Evolutionary conservation across 2,888 invertebrate genomes (phyloP).

Genomic region (Bunonema sp.): DNA sequence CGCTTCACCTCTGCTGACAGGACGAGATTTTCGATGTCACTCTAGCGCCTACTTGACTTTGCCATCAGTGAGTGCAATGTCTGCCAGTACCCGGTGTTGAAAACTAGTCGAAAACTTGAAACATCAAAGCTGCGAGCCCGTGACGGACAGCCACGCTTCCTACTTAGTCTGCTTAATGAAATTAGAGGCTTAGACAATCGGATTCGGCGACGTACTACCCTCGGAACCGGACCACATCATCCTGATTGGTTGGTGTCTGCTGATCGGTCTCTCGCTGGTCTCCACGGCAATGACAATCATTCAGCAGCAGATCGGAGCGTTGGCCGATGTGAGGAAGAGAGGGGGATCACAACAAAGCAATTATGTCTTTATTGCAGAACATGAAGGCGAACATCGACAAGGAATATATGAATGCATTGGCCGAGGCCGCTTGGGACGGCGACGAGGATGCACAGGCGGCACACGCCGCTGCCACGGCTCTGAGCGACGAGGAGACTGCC

Average conservation of each 20-base stretch:
- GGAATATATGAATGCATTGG: conserved; percentile 31
- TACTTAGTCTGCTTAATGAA: too few species aligned
- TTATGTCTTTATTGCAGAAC: conserved; percentile 12
- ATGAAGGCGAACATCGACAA: conserved; percentile 37
- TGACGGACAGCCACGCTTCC: too few species aligned
- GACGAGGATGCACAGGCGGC: conserved; percentile 18
- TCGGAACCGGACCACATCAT: conserved; percentile 29
- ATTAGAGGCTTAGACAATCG: too few species aligned
- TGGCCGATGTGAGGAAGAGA: conserved; percentile 16
- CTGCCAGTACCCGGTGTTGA: too few species aligned
- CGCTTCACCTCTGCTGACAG: too few species aligned
- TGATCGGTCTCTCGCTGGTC: conserved; percentile 38
- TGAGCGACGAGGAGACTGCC: conserved; percentile 5
- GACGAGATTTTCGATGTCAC: too few species aligned
- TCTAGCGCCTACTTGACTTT: too few species aligned
- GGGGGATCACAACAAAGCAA: neutral
- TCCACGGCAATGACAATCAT: conserved; percentile 35
- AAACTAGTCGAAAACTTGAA: too few species aligned
- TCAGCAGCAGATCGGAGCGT: conserved; percentile 37
- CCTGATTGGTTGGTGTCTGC: conserved; percentile 16
- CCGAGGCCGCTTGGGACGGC: conserved; percentile 22
- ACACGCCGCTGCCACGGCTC: neutral
- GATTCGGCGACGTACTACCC: conserved; percentile 32
- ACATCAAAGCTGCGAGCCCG: too few species aligned
- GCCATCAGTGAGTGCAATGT: too few species aligned